These are phyloP conservation scores for Stenichneumon culpator DNA, from an alignment of 2,888 invertebrate species.

Conservation along the genomic window DNA sequence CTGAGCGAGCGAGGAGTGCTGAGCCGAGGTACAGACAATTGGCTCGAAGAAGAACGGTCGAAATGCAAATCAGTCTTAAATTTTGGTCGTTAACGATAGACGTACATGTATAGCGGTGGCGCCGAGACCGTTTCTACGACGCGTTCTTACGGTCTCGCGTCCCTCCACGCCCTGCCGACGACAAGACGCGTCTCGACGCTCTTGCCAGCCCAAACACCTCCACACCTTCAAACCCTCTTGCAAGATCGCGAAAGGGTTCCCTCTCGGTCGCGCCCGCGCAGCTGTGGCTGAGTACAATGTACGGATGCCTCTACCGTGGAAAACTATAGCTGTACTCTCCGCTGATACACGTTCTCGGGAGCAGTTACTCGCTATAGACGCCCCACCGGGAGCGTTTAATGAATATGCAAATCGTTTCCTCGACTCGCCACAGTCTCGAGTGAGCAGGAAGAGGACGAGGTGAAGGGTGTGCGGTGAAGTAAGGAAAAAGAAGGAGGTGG, in stretches of 20 bases:
- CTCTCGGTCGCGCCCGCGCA: constrained; percentile 49
- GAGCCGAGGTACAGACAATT: constrained; percentile 48
- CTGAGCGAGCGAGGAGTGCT: constrained; percentile 33
- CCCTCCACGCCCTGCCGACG: constrained; percentile 38
- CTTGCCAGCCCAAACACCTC: constrained; percentile 2
- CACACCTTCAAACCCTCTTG: constrained; percentile 16
- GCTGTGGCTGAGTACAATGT: constrained; percentile 51
- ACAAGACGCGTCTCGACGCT: constrained; percentile 40
- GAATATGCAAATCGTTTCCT: constrained; percentile 82
- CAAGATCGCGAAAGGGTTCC: neutral
- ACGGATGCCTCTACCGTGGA: constrained; percentile 41
- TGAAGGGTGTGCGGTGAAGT: constrained; percentile 53
- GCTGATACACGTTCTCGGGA: constrained; percentile 35
- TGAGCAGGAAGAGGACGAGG: constrained; percentile 60
- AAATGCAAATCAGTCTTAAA: constrained; percentile 83
- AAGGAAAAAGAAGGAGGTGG: constrained; percentile 50
- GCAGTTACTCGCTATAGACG: constrained; percentile 41
- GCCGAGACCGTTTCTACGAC: constrained; percentile 40
- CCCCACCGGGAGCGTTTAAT: constrained; percentile 78
- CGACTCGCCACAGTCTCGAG: constrained; percentile 75
- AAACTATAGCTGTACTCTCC: constrained; percentile 40
- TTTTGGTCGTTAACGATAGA: constrained; percentile 82
- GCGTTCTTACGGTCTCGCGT: constrained; percentile 64
- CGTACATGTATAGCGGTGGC: constrained; percentile 62
- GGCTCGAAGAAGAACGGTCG: constrained; percentile 78